These are phyloP conservation scores for Aurelia coerulea DNA, from an alignment of 30 jellyfish, hydroid and myxozoan genomes.

Conservation along the genomic window DNA sequence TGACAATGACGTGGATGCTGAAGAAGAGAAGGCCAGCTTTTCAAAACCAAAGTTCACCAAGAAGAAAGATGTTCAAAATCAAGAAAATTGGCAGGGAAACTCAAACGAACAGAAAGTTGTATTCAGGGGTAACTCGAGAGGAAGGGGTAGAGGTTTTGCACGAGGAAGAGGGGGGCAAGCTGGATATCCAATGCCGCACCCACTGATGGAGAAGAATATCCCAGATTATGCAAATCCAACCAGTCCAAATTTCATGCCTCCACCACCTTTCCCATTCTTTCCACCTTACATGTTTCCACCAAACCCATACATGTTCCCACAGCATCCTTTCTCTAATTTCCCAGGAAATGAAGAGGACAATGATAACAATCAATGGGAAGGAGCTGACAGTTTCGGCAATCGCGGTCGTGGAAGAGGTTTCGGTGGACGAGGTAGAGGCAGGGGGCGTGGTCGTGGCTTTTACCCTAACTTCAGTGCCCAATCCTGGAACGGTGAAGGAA, in stretches of 20 bases:
- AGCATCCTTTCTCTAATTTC: background rate
- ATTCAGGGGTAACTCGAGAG: background rate
- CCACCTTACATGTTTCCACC: background rate
- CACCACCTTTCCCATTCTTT: background rate
- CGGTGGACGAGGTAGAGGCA: constrained; percentile 4
- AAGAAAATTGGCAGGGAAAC: too few relatives aligned
- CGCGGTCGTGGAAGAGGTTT: constrained; percentile 4
- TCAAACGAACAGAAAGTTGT: background rate
- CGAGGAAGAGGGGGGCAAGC: constrained; percentile 1
- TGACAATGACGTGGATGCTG: too few relatives aligned
- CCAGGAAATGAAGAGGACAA: background rate
- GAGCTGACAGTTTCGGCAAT: background rate
- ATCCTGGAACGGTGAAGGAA: background rate
- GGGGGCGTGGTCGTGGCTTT: constrained; percentile 8
- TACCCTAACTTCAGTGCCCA: background rate
- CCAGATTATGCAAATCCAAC: background rate
- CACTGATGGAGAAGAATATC: background rate
- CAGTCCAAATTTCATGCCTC: background rate
- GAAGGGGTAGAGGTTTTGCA: background rate
- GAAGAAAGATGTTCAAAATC: too few relatives aligned
- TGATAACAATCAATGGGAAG: background rate
- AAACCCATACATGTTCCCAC: constrained; percentile 37
- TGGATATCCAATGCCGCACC: background rate
- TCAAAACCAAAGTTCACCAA: too few relatives aligned
- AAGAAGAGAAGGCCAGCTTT: too few relatives aligned